Base-by-base conservation (phyloP, 2,888 invertebrate species). In the Globia sparganii region DNA sequence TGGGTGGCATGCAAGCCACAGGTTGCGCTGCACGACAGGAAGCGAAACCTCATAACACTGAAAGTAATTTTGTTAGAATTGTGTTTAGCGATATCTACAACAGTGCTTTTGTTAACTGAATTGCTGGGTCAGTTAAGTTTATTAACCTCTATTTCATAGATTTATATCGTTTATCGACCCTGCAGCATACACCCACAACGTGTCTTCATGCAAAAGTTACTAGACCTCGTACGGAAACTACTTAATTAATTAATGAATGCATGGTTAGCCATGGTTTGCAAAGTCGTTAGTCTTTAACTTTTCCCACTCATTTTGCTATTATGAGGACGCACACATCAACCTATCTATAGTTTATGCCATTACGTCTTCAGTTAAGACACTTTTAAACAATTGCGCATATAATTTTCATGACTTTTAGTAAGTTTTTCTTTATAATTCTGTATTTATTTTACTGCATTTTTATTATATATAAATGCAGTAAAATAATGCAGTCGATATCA, bases 1-100 rank as follows among this genome's bases (percentile, higher is more conserved):
- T 64, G 34, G 68, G 43, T 86, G 68, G 78, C 78, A 79, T 81
- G 84, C 43, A 37, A 64, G 67, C 76, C 59, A 74, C 78, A 75
- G 67, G 77, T 81, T 64, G 62, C 13, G 34, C 28, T 70, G 53
- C 75, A 84, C 68, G 78, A 62, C 74, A 78, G 84, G 77, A 84
- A 80, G 79, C 66, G 9, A 72, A 77, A 56, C 40, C 73, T 68
- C 67, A 74, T 74, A 80, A 69, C n/a, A 31, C 2, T 71, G 40
- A 56, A 67, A 61, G 56, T 72, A 69, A 80, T 80, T 83, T 76
- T 43, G 64, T 65, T 40, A 72, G 56, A 75, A 77, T 62, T 75
- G 70, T 75, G 53, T 75, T 77, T 25, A 43, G 61, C 70, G 31
- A 70, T 73, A 56, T 64, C 64, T 61, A 61, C 31, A 61, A 40